A percentile compares a stretch with the other conserved stretches of the same genome.
Conservation (phyloP, 2,888 invertebrate genomes). For the Caenorhabditis macrosperma region DNA sequence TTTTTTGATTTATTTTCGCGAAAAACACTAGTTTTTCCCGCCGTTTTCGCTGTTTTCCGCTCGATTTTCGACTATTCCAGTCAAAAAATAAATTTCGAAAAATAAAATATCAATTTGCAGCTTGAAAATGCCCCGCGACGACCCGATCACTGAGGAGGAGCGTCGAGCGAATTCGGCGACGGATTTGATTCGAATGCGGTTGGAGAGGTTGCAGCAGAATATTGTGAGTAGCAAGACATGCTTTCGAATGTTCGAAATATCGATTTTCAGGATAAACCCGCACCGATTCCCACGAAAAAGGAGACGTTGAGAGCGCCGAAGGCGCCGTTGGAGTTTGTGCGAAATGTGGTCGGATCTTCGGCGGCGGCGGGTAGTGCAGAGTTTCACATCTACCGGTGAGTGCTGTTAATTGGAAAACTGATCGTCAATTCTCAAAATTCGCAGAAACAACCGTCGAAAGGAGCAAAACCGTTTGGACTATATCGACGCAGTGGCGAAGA, state of each 20-base stretch:
- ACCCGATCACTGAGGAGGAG: constrained; percentile 72
- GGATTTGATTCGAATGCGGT: constrained; percentile 75
- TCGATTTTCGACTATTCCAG: not conserved
- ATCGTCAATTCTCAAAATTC: constrained; percentile 82
- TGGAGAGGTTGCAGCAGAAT: constrained; percentile 75
- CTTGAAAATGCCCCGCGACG: constrained; percentile 66
- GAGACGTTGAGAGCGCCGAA: constrained; percentile 85
- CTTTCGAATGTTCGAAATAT: not conserved
- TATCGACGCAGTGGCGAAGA: constrained; percentile 91
- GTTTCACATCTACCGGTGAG: constrained; percentile 97
- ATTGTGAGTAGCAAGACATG: no score
- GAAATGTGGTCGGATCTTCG: constrained; percentile 99
- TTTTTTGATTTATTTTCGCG: constrained; percentile 3
- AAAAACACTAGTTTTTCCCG: no score
- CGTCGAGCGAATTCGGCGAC: constrained; percentile 74
- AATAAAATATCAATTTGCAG: not conserved
- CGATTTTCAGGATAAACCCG: constrained; percentile 88
- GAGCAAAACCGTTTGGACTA: constrained; percentile 96
- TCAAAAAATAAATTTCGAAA: no score
- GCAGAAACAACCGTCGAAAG: constrained; percentile 92
- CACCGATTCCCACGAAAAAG: constrained; percentile 91
- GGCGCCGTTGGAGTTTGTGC: constrained; percentile 92
- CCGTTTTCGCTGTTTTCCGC: not conserved
- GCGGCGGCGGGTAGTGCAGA: constrained; percentile 99
- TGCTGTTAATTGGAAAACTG: not conserved